Evolutionary conservation across 1,140 invertebrate species (phyloP), one percentile per base, ranked within the genome.

Genomic region (Bactericera cockerelli): DNA sequence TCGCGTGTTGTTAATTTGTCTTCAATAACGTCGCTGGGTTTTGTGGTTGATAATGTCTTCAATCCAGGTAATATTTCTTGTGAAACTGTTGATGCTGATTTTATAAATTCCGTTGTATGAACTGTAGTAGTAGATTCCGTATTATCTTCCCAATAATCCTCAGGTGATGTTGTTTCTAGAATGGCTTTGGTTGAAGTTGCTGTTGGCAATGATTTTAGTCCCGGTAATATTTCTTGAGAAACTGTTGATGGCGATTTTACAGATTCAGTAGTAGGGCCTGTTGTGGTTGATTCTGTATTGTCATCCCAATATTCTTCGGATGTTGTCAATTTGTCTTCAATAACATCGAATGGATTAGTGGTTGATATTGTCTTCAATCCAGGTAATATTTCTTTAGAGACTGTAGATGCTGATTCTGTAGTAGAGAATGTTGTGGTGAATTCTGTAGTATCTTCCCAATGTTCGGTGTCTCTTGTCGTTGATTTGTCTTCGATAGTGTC

Each of bases 281-380:
- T 62, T 28, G 42, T 54, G 36, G 57, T 59, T 25, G 21, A 26
- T 53, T 25, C 49, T 33, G 57, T 28, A 4, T 55, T 13, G 38
- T 28, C 42, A 57, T 55, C 22, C 19, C 26, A 10, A 36, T 21
- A 53, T 55, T 59, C 2, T 13, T 21, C n/a, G n/a, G 39, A 19
- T 26, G 58, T 59, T n/a, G 39, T 55, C 26, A 21, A 26, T 36
- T 28, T 16, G 4, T 28, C n/a, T 33, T 59, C n/a, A 4, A 10
- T 49, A n/a, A 49, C 8, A 4, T 16, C 8, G 22, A 22, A 10
- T 49, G 42, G n/a, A 6, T 49, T 49, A 10, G 8, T 14, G 16
- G 24, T 58, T n/a, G 31, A 31, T 25, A 22, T 3, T n/a, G 22
- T 13, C 38, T 31, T 31, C 36, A 36, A 4, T 58, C 36, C 28